Percentiles rank a stretch among this genome's conserved stretches.
phyloP scores from a whole-genome alignment of 2,113 vertebrate genomes.

The Progne subis region DNA sequence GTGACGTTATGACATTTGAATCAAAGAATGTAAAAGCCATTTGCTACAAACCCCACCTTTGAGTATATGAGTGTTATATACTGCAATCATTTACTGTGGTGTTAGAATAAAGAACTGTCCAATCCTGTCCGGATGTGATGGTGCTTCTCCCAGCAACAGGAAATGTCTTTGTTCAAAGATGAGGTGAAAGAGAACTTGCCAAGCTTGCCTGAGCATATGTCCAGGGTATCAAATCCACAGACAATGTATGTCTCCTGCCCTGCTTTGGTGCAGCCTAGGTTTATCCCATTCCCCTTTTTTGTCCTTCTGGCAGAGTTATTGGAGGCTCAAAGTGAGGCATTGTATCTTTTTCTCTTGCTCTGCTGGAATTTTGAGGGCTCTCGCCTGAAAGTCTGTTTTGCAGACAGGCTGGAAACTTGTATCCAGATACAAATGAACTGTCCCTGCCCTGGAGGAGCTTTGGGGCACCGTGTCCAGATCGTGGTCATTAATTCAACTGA shows the following conservation, averaged over 20 bases:
- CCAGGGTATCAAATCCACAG: not conserved
- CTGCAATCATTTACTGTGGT: not conserved
- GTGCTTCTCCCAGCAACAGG: not conserved
- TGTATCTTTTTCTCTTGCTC: not conserved
- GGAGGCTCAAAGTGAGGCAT: not conserved
- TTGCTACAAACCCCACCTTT: not conserved
- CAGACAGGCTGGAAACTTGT: not conserved
- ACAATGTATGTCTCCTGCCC: not conserved
- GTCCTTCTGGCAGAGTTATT: not conserved
- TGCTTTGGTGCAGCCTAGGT: not conserved
- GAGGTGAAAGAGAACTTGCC: not conserved
- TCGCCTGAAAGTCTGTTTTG: not conserved
- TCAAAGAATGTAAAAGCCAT: not conserved
- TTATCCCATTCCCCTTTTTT: not conserved
- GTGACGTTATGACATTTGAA: not conserved
- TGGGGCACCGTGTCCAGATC: accelerated
- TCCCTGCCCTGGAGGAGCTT: not conserved
- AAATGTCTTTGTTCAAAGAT: not conserved
- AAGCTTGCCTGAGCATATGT: not conserved
- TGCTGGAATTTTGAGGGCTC: accelerated
- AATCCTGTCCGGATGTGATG: not conserved
- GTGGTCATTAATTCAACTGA: accelerated
- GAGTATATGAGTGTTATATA: not conserved
- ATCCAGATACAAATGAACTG: not conserved
- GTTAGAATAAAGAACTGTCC: not conserved